Base-by-base conservation (phyloP, 2,797 vertebrate species). In the Pipistrellus kuhlii region DNA sequence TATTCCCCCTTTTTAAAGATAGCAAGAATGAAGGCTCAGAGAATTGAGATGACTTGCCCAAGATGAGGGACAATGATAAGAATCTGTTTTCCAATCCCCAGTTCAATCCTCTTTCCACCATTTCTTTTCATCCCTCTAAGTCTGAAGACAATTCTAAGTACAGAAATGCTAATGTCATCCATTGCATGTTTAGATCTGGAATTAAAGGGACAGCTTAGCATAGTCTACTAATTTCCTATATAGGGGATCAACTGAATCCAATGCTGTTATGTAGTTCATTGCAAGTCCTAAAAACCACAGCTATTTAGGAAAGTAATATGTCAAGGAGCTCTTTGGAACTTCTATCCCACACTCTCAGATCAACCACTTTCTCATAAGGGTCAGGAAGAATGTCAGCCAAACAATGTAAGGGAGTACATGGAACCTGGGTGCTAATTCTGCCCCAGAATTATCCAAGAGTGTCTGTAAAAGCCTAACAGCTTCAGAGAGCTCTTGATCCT, bases 361-460 rank as follows among this genome's bases (percentile, higher is more conserved):
- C 55, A 90, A 55, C 93, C 8, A 1, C 73, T 53, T 87, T 78
- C 69, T 90, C 83, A 86, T 77, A 72, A 88, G 77, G 32, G 73
- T 8, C 71, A 83, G 71, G 57, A 90, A 53, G 82, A 23, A 69
- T 9, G 69, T 81, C 57, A 71, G 72, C 53, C 44, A 35, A 18
- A 68, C 8, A 27, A 64, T 1, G 2, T 64, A 44, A 75, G 48
- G 78, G 21, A 83, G 21, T 10, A 8, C 32, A 21, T 0, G 5
- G 51, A 48, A 46, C 81, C 25, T 4, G 53, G 76, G 35, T 14
- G n/a, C 21, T 71, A 53, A 76, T 80, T 75, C 48, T 11, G 23
- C 68, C 41, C 59, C 48, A 8, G 77, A 82, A 55, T 21, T 18
- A 62, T 48, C 81, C n/a, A 51, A n/a, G 55, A 82, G 30, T 30